Evolutionary conservation across 2,888 invertebrate species (phyloP).

Genomic region (Eupeodes latifasciatus): DNA sequence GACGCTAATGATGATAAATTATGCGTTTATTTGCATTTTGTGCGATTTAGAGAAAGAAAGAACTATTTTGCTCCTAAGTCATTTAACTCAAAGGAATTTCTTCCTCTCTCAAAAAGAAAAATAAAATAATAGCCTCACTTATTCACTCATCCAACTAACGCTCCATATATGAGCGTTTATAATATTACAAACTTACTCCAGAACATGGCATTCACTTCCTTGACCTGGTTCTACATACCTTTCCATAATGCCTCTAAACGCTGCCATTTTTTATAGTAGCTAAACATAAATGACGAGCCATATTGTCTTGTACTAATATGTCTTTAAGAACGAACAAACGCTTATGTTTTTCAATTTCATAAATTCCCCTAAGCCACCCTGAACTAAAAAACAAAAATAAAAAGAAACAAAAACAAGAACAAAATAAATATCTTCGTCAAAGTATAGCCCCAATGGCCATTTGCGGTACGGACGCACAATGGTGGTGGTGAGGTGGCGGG

Average conservation of each 20-base stretch:
- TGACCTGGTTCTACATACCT: slow-evolving; percentile 47
- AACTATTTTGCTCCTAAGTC: neutral
- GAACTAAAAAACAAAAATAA: slow-evolving; percentile 24
- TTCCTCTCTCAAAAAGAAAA: slow-evolving; percentile 1
- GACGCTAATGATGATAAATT: slow-evolving; percentile 45
- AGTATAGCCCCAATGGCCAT: neutral
- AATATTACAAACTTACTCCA: slow-evolving; percentile 12
- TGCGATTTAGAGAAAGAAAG: neutral
- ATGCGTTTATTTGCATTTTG: neutral
- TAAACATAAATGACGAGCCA: slow-evolving; percentile 20
- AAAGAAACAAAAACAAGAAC: slow-evolving; percentile 19
- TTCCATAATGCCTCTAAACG: neutral
- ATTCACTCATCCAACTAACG: slow-evolving; percentile 49
- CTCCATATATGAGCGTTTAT: neutral
- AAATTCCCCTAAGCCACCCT: slow-evolving; percentile 62
- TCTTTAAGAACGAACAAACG: slow-evolving; percentile 5
- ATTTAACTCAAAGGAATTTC: slow-evolving; percentile 11
- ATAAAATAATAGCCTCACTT: slow-evolving; percentile 54
- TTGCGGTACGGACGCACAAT: too few species aligned
- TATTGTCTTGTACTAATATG: neutral
- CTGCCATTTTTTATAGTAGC: neutral
- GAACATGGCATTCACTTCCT: slow-evolving; percentile 34
- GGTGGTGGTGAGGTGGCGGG: neutral
- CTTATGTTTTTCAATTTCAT: slow-evolving; percentile 49
- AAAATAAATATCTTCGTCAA: slow-evolving; percentile 23